A percentile compares a stretch with the other conserved stretches of the same genome.
phyloP scores from a whole-genome alignment of 2,888 invertebrate genomes.

The Campaea margaritaria region DNA sequence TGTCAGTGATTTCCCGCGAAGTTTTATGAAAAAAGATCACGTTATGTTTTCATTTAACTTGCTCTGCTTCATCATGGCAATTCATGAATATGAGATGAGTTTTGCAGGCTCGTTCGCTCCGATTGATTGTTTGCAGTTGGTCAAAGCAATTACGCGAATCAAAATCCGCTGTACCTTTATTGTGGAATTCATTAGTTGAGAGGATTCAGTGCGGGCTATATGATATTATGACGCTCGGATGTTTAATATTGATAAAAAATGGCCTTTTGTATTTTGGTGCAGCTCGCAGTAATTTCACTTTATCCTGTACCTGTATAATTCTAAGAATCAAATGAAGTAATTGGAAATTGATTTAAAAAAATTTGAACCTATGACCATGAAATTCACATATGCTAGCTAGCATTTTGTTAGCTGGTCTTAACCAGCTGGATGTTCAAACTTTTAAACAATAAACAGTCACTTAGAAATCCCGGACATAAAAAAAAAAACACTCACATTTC shows the following conservation, averaged over 20 bases:
- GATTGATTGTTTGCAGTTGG: constrained; percentile 39
- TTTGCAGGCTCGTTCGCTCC: constrained; percentile 24
- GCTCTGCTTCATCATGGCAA: constrained; percentile 19
- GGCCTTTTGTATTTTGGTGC: no score
- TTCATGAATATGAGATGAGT: constrained; percentile 37
- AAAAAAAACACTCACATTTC: no score
- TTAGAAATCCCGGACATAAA: no score
- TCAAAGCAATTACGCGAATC: constrained; percentile 31
- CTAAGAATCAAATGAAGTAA: no score
- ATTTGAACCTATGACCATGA: no score
- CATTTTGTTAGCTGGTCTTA: no score
- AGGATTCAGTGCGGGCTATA: background rate
- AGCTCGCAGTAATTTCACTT: no score
- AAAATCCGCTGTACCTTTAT: constrained; percentile 26
- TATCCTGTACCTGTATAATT: no score
- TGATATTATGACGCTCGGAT: background rate
- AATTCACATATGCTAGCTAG: no score
- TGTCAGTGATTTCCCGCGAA: background rate
- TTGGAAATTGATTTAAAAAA: no score
- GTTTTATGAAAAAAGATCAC: constrained; percentile 7
- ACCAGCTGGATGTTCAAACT: no score
- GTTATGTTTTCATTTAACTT: constrained; percentile 15
- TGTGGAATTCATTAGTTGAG: constrained; percentile 20
- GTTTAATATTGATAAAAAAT: background rate
- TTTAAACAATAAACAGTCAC: no score